These are phyloP conservation scores for Grantiella picta DNA, from an alignment of 2,113 vertebrate species.

Conservation along the genomic window DNA sequence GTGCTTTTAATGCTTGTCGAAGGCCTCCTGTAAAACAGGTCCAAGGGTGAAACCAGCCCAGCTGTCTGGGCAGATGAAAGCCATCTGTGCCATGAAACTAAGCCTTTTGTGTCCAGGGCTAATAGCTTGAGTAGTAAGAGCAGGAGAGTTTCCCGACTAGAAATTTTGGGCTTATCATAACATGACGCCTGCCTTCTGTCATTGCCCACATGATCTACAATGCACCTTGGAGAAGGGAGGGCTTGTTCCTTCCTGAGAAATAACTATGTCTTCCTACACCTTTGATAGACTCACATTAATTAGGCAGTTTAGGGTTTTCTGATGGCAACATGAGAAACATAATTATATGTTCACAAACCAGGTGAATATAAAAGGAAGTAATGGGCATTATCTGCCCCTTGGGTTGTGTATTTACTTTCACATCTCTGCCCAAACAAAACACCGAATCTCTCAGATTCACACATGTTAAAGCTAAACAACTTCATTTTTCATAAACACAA, in stretches of 20 bases:
- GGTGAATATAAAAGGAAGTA: conserved; percentile 13
- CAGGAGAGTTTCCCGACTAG: background rate
- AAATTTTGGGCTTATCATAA: background rate
- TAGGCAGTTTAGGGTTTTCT: background rate
- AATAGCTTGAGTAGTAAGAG: background rate
- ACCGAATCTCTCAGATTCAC: background rate
- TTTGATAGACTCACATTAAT: background rate
- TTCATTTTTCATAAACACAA: background rate
- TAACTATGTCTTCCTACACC: background rate
- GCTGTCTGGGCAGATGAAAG: conserved; percentile 13
- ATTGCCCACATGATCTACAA: background rate
- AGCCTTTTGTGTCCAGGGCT: background rate
- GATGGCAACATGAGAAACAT: background rate
- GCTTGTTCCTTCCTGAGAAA: background rate
- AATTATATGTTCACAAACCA: background rate
- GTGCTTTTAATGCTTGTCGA: background rate
- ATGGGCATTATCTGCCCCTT: background rate
- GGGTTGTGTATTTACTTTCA: background rate
- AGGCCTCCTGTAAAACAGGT: background rate
- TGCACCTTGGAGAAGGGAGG: background rate
- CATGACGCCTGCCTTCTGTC: background rate
- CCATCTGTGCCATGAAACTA: background rate
- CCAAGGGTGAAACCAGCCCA: conserved; percentile 10
- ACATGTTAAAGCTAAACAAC: background rate
- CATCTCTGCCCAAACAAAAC: background rate